A percentile compares a stretch with the other conserved stretches of the same genome.
phyloP scores from a whole-genome alignment of 2,113 vertebrate species.

The Anoplopoma fimbria region DNA sequence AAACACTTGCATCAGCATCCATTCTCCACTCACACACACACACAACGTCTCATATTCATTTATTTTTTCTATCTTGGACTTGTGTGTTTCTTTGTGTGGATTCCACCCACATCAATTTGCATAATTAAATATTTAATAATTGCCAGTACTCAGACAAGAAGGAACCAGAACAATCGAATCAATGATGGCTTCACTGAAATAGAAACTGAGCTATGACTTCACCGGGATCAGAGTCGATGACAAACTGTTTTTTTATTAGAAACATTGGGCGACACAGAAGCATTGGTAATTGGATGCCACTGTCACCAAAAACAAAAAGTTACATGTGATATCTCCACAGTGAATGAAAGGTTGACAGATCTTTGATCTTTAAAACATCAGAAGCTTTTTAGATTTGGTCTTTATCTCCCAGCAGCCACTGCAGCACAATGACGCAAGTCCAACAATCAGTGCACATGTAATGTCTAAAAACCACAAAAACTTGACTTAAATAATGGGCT shows the following conservation, averaged over 20 bases:
- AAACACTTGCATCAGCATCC: neutral
- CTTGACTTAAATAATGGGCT: neutral
- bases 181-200: slow-evolving; percentile 5
- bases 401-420: neutral
- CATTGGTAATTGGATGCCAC: neutral
- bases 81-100: slow-evolving; percentile 12
- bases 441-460: neutral
- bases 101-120: slow-evolving; percentile 49
- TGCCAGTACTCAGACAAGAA: slow-evolving; percentile 51
- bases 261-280: neutral
- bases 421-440: neutral
- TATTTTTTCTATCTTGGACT: slow-evolving; percentile 11
- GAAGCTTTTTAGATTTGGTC: neutral
- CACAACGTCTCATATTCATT: slow-evolving; percentile 8
- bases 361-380: slow-evolving; percentile 13
- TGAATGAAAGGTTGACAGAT: neutral
- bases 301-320: neutral
- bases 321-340: neutral
- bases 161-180: slow-evolving; percentile 44
- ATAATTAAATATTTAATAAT: slow-evolving; percentile 69
- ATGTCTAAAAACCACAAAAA: neutral
- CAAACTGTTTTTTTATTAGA: neutral
- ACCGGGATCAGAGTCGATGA: neutral
- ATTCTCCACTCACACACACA: neutral
- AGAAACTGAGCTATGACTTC: slow-evolving; percentile 9